Base-by-base conservation (phyloP, 2,113 vertebrate genomes). In the Amblyornis subalaris region DNA sequence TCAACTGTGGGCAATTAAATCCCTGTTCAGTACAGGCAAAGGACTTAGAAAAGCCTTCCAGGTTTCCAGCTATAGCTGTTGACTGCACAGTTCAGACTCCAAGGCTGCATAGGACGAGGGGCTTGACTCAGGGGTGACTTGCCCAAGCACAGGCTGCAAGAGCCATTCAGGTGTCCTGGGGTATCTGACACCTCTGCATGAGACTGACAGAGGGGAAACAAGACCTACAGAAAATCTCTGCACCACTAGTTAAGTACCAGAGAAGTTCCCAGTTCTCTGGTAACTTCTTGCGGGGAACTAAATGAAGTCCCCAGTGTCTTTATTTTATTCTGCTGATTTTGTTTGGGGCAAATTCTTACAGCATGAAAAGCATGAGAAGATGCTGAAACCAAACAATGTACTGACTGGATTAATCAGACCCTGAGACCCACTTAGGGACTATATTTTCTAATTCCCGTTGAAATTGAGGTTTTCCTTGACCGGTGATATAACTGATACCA, bases 51-150 rank as follows among this genome's bases (percentile, higher is more conserved):
- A 89, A 80, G 3, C 25, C 66, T 84, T 57, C 29, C 42, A 40
- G 4, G 14, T 40, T 57, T 40, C 25, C 25, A 65, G 17, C 24
- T 48, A 2, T 0, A 47, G 29, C 24, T 80, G 14, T 40, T 86
- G 19, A 19, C 19, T 35, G 16, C n/a, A n/a, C 12, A 16, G 44
- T 14, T 84, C 35, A 64, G 33, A 55, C 12, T 38, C 62, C 10
- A 8, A 14, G 31, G 24, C 54, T 44, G 26, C 36, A 4, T 0
- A 45, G 28, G 12, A 9, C 2, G 16, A n/a, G 21, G 8, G 18
- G 9, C 11, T 79, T 64, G 65, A 22, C 6, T 65, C 67, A 36
- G 35, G 47, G 9, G 1, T 67, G 45, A 42, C 29, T 15, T 78
- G 42, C 42, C 28, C 66, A 66, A 42, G 6, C 11, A 26, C 38